Percentiles rank a stretch among this genome's conserved stretches.
These are phyloP conservation scores for Phasia obesa DNA, from an alignment of 2,888 invertebrate genomes.

Conservation along the genomic window DNA sequence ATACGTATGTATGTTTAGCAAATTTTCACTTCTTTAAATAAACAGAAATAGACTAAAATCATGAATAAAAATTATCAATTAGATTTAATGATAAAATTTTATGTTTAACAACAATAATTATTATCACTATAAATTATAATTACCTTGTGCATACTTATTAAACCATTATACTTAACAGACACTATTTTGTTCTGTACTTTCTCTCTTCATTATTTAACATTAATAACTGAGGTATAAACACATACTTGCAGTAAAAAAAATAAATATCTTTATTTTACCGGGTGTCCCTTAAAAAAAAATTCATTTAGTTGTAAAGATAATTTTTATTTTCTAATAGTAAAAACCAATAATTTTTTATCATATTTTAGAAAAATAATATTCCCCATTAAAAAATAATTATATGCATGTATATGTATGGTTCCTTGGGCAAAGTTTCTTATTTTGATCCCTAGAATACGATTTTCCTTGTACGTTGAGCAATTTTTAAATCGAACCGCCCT, in stretches of 20 bases:
- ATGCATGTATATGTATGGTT: no score
- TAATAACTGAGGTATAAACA: constrained; percentile 58
- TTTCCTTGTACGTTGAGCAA: no score
- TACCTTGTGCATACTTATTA: constrained; percentile 55
- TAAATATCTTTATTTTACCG: constrained; percentile 16
- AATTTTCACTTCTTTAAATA: not conserved
- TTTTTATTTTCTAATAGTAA: no score
- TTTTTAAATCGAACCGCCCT: no score
- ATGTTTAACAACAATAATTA: constrained; percentile 54
- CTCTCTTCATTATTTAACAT: not conserved
- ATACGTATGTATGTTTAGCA: no score
- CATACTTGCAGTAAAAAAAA: constrained; percentile 42
- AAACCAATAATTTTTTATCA: no score
- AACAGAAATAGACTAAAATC: not conserved
- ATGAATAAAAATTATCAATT: constrained; percentile 24
- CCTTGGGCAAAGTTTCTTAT: no score
- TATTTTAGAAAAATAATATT: no score
- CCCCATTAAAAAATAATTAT: no score
- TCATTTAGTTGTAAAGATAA: no score
- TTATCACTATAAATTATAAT: constrained; percentile 53
- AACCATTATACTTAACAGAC: constrained; percentile 55
- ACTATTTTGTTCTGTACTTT: not conserved
- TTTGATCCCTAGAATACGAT: no score
- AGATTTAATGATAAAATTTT: constrained; percentile 15
- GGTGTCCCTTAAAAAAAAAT: constrained; percentile 9